Evolutionary conservation across 1,140 invertebrate genomes (phyloP), one percentile per base, ranked within the genome.

Genomic region (Bathynomus jamesi): DNA sequence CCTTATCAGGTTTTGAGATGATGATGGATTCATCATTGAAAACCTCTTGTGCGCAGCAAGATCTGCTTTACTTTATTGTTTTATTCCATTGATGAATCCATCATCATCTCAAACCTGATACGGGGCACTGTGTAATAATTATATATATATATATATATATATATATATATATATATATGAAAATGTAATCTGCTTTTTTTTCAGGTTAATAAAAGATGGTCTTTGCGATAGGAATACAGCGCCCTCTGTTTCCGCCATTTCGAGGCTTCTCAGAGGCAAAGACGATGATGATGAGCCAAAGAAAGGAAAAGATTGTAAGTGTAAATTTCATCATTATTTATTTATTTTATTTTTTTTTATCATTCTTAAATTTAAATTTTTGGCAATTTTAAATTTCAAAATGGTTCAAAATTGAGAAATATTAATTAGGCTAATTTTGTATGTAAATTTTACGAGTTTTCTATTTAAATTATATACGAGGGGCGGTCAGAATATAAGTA

Each of bases 191-290:
- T n/a, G n/a, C n/a, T n/a, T n/a, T n/a, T n/a, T n/a, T n/a, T n/a
- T n/a, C n/a, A n/a, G n/a, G n/a, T n/a, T 90, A 40, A 40, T 40
- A 78, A 90, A 89, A 79, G 91, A 95, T 81, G 91, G 92, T 32
- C 87, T 95, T 65, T 88, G 90, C 32, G 93, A 95, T 88, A 89
- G 80, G 73, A 89, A 87, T 72, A 90, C 86, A 32, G 91, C 90
- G 0, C 92, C 92, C 1, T 94, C 91, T 65, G 92, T 94, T 64
- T 93, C 91, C 72, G 94, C 92, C 29, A 96, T 96, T 78, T 94
- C 92, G 75, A 87, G 94, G 68, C 85, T 97, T 24, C 86, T 98
- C 28, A 85, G 93, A 5, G 89, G 91, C 21, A 86, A 88, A 53
- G 87, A 89, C 78, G 85, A 85, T 7, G 86, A 88, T 10, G 87